phyloP scores from a whole-genome alignment of 2,888 invertebrate species.

The Lasioglossum vierecki region DNA sequence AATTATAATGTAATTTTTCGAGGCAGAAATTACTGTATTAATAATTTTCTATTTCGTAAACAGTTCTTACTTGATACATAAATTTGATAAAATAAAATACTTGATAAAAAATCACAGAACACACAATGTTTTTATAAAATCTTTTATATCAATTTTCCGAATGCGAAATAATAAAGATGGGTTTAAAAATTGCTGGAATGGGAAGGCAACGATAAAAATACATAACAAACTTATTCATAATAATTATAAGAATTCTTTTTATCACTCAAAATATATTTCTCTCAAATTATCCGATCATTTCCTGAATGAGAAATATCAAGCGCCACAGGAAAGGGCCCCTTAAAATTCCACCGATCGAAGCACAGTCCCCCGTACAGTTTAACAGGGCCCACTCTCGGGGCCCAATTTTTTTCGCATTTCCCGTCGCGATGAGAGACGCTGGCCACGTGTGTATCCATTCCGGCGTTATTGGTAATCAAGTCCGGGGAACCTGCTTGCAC shows the following conservation, averaged over 20 bases:
- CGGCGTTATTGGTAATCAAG: constrained; percentile 77
- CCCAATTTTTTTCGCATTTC: constrained; percentile 24
- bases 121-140: too few species aligned
- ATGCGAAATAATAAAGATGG: too few species aligned
- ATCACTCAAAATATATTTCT: too few species aligned
- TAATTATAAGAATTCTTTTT: neutral
- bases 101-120: too few species aligned
- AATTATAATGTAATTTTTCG: neutral
- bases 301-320: neutral
- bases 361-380: neutral
- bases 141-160: too few species aligned
- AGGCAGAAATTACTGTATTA: neutral
- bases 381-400: neutral
- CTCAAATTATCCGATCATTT: neutral
- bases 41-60: neutral
- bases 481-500: constrained; percentile 64
- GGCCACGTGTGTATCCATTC: constrained; percentile 48
- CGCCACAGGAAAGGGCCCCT: neutral
- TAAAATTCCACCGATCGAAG: neutral
- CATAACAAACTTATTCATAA: neutral
- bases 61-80: too few species aligned
- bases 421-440: constrained; percentile 59
- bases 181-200: too few species aligned
- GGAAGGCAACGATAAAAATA: too few species aligned
- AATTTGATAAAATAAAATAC: too few species aligned